Percentiles rank a stretch among this genome's conserved stretches.
These are phyloP conservation scores for Andrena cerasifolii DNA, from an alignment of 1,140 invertebrate genomes.

Conservation along the genomic window DNA sequence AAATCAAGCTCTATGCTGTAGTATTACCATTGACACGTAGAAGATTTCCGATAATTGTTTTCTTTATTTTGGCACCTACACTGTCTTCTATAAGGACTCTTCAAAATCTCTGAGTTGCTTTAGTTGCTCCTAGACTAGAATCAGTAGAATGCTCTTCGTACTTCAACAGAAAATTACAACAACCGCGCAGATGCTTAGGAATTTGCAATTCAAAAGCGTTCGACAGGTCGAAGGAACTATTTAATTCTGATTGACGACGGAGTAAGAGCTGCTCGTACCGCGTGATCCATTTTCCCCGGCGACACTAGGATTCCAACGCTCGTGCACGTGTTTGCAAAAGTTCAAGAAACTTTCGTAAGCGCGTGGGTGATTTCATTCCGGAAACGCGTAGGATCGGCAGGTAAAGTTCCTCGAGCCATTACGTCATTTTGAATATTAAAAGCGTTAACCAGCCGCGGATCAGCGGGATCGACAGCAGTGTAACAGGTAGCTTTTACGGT, in stretches of 20 bases:
- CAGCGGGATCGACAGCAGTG: slow-evolving; percentile 12
- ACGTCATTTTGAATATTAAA: slow-evolving; percentile 23
- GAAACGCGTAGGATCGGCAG: slow-evolving; percentile 40
- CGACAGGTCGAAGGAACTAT: not conserved
- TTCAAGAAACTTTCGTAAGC: not conserved
- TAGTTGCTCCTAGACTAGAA: too few species aligned
- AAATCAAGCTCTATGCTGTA: too few species aligned
- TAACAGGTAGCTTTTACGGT: slow-evolving; percentile 20
- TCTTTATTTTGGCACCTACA: too few species aligned
- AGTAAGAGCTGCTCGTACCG: not conserved
- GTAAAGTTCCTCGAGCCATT: slow-evolving; percentile 17
- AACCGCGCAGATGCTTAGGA: too few species aligned
- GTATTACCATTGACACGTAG: too few species aligned
- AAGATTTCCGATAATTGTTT: too few species aligned
- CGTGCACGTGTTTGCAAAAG: not conserved
- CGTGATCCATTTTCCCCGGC: not conserved
- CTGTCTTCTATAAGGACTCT: too few species aligned
- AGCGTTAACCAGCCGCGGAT: slow-evolving; percentile 2
- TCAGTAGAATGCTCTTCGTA: too few species aligned
- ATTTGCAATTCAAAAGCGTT: too few species aligned
- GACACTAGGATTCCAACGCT: not conserved
- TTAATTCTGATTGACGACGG: not conserved
- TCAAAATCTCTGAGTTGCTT: too few species aligned
- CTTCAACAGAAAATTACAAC: too few species aligned
- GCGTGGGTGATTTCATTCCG: slow-evolving; percentile 35